Base-by-base conservation (phyloP, 2,797 vertebrate genomes). In the Lacerta agilis region DNA sequence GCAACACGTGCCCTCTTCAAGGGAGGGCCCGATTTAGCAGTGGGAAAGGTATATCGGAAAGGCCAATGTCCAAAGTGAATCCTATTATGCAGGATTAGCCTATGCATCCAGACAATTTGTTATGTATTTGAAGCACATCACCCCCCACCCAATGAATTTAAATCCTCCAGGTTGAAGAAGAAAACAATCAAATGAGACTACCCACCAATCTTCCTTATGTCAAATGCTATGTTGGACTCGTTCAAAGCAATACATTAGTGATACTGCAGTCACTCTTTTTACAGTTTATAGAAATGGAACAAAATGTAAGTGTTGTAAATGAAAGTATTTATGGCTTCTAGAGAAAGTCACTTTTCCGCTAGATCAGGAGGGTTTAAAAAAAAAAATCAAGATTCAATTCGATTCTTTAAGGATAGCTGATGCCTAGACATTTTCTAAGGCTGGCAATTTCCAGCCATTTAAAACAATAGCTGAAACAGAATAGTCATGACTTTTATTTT, bases 31-130 rank as follows among this genome's bases (percentile, higher is more conserved):
- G n/a, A n/a, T n/a, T 33, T 91, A 94, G 88, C 33, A 93, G 87
- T 49, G 91, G 85, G 86, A 91, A 92, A 94, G 66, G 87, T 84
- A 92, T 93, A 93, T 86, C 0, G 87, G 93, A 91, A 93, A 95
- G 94, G 77, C 85, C 23, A 89, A 93, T 91, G 76, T 43, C 81
- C n/a, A 36, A 55, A 86, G 13, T 83, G 25, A 61, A 83, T 87
- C 82, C 36, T 93, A 83, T 89, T 79, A 94, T 76, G 77, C 79
- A 79, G 92, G 94, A 90, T 80, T 87, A 64, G 94, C 90, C 85
- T 91, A 33, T 86, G 89, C 93, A 93, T 90, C 38, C 85, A 73
- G 67, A 79, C 91, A 91, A 69, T 71, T 76, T 64, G 79, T 93
- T 83, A 78, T 38, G 8, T 9, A 86, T 79, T 89, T 87, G 82